Evolutionary conservation across 2,888 invertebrate genomes (phyloP).

Genomic region (Lumbricus terrestris): DNA sequence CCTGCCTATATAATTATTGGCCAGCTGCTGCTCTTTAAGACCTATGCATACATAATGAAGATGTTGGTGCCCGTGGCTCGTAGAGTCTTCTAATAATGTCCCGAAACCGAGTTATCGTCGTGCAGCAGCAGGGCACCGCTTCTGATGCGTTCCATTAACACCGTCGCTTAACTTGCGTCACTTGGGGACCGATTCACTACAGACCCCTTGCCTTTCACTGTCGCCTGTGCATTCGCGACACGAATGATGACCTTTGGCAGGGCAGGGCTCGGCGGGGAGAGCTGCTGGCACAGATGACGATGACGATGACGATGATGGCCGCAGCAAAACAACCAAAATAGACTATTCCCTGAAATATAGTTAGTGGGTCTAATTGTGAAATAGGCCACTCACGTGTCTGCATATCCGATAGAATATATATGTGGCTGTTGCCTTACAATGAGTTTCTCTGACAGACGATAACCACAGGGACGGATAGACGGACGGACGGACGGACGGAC

Average conservation of each 20-base stretch:
- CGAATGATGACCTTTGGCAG: background rate
- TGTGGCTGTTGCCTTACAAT: background rate
- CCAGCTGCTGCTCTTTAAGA: background rate
- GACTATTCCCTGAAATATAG: background rate
- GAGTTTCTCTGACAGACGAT: background rate
- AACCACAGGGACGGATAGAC: background rate
- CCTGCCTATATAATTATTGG: too few relatives aligned
- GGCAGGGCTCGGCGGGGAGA: background rate
- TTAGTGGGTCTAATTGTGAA: background rate
- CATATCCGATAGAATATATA: background rate
- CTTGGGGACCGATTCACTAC: background rate
- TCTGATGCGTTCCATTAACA: background rate
- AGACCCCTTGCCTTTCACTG: background rate
- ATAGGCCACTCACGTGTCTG: background rate
- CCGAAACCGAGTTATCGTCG: background rate
- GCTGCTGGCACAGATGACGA: background rate
- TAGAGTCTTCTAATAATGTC: background rate
- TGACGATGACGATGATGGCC: background rate
- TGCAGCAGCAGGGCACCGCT: background rate
- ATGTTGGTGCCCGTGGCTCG: background rate
- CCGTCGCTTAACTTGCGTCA: background rate
- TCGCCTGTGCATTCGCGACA: background rate
- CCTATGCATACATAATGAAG: background rate
- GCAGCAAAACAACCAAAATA: background rate
- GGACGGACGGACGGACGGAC: background rate